Evolutionary conservation across 2,797 vertebrate species (phyloP).

Genomic region (Chanos chanos): DNA sequence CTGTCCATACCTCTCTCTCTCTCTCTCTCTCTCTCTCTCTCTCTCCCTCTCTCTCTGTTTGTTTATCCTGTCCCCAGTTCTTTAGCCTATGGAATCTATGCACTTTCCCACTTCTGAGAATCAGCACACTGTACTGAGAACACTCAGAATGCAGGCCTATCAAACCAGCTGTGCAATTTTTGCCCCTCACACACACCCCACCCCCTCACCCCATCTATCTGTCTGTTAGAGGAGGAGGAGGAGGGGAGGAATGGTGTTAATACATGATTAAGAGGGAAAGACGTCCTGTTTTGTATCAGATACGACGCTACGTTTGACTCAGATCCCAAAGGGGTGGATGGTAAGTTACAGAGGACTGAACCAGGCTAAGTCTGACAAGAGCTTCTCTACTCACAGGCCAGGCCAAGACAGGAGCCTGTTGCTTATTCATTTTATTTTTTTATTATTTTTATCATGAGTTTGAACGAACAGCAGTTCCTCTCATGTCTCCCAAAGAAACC

Average conservation of each 20-base stretch:
- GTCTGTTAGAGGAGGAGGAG: too few relatives aligned
- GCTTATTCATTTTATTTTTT: too few relatives aligned
- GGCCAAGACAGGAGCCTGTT: too few relatives aligned
- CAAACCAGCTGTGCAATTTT: neutral
- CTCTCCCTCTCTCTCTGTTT: conserved; percentile 26
- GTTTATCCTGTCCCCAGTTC: conserved; percentile 44
- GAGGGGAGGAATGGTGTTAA: too few relatives aligned
- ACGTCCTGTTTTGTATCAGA: too few relatives aligned
- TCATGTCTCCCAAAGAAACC: neutral
- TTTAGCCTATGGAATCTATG: conserved; percentile 32
- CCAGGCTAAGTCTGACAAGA: too few relatives aligned
- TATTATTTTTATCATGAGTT: neutral
- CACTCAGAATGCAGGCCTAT: neutral
- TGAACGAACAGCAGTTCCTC: conserved; percentile 16
- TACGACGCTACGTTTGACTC: too few relatives aligned
- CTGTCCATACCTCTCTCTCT: conserved; percentile 10
- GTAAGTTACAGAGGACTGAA: too few relatives aligned
- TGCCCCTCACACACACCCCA: neutral
- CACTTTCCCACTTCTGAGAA: conserved; percentile 24
- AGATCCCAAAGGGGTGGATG: too few relatives aligned
- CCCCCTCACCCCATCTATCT: too few relatives aligned
- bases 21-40: conserved; percentile 1
- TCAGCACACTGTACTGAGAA: neutral
- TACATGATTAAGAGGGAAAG: too few relatives aligned
- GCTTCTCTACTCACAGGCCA: too few relatives aligned